These are phyloP conservation scores for Coremacera marginata DNA, from an alignment of 2,888 invertebrate genomes.

Conservation along the genomic window DNA sequence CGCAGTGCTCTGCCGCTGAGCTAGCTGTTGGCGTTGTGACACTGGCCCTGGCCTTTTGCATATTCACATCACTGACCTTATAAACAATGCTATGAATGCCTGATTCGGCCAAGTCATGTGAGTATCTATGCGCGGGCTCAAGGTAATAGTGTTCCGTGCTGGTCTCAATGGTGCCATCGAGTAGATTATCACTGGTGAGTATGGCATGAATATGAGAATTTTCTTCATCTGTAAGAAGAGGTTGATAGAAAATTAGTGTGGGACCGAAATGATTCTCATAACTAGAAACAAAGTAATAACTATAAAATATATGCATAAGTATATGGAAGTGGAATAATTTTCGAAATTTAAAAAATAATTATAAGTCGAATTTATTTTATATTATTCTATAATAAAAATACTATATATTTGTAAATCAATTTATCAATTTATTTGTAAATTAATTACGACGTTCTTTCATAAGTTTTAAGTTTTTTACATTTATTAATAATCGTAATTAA, in stretches of 20 bases:
- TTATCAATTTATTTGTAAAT: no score
- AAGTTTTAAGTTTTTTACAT: no score
- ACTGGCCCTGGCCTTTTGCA: conserved; percentile 51
- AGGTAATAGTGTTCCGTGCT: conserved; percentile 85
- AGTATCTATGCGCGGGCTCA: conserved; percentile 72
- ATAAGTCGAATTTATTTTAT: no score
- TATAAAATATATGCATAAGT: no score
- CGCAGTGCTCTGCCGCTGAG: conserved; percentile 63
- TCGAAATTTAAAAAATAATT: no score
- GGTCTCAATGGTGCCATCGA: conserved; percentile 89
- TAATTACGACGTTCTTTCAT: no score
- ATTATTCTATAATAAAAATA: no score
- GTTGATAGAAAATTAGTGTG: neutral
- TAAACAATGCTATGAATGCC: conserved; percentile 87
- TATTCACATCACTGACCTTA: conserved; percentile 80
- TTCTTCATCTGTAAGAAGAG: conserved; percentile 79
- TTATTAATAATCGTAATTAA: no score
- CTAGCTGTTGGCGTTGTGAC: conserved; percentile 64
- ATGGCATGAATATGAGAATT: conserved; percentile 85
- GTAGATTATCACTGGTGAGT: conserved; percentile 86
- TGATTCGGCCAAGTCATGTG: conserved; percentile 70
- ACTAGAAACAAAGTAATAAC: no score
- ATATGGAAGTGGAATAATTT: no score
- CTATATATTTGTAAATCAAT: no score
- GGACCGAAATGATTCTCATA: neutral